Evolutionary conservation across 2,888 invertebrate genomes (phyloP), one percentile per base, ranked within the genome.

Genomic region (Noctua comes): DNA sequence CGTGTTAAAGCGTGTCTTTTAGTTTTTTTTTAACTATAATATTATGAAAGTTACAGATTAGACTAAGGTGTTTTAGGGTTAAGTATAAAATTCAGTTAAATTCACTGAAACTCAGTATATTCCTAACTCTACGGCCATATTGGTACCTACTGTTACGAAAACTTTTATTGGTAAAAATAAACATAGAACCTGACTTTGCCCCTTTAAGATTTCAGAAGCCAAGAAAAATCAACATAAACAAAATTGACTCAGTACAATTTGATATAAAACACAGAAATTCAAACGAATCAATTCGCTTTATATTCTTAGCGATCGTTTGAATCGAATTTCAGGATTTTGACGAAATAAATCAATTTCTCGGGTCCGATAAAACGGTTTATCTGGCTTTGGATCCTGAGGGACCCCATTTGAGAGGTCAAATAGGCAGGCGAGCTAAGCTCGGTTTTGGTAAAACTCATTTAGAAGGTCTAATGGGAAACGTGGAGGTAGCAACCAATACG

Each of bases 291-390:
- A 73, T 83, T 86, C 48, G 13, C 40, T 83, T 68, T 76, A 78
- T 71, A 76, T 65, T 71, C 78, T 74, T 66, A 59, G 66, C 51
- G 69, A 83, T 71, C 66, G 69, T 73, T 80, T 79, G 62, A 86
- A 77, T 80, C n/a, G 69, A 84, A 77, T 82, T 85, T 77, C 75
- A 78, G 80, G 73, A 73, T 80, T 85, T 83, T 83, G 83, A 82
- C 81, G 68, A 77, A 84, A 88, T 84, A 85, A 87, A 88, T 88
- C 84, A 88, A 84, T 87, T 88, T 81, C 80, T 83, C 66, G 86
- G 75, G 83, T 82, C 68, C 79, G 81, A 83, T 86, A 84, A 80
- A 84, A 76, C 80, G 79, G 81, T 84, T 88, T 88, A 88, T 84
- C 81, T 87, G 84, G 81, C 78, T 87, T 85, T 86, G 62, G 81